Evolutionary conservation across 2,113 vertebrate genomes (phyloP).

Genomic region (Acrocephalus arundinaceus): DNA sequence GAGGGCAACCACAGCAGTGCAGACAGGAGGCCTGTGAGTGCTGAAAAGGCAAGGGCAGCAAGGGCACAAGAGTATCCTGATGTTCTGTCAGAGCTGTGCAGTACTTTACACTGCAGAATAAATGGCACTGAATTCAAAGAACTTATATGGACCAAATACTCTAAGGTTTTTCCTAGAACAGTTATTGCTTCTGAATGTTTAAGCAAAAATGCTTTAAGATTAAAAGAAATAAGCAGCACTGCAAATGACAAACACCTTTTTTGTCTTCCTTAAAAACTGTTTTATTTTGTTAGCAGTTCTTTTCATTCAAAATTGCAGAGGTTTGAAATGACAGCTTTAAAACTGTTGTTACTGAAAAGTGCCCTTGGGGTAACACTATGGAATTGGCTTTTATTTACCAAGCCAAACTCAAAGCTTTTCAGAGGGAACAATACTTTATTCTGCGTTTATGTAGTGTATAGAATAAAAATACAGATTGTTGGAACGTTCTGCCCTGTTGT

Average conservation of each 20-base stretch:
- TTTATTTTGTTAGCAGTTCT: neutral
- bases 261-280: neutral
- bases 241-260: neutral
- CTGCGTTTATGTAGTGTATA: neutral
- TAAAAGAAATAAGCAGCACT: neutral
- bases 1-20: neutral
- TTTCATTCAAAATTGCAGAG: constrained; percentile 28
- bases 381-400: neutral
- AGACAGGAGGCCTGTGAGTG: neutral
- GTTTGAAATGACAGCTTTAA: constrained; percentile 21
- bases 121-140: neutral
- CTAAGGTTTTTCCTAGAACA: neutral
- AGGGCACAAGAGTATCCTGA: too few species aligned
- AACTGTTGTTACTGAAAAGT: neutral
- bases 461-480: neutral
- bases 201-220: neutral
- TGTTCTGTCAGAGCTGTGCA: neutral
- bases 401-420: neutral
- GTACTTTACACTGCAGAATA: neutral
- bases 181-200: neutral
- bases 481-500: neutral
- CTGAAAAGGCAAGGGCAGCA: neutral
- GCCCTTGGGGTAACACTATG: neutral
- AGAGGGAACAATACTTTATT: neutral
- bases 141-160: neutral